Base-by-base conservation (phyloP, 92 coral and sea anemone species). In the Paragorgia papillata region DNA sequence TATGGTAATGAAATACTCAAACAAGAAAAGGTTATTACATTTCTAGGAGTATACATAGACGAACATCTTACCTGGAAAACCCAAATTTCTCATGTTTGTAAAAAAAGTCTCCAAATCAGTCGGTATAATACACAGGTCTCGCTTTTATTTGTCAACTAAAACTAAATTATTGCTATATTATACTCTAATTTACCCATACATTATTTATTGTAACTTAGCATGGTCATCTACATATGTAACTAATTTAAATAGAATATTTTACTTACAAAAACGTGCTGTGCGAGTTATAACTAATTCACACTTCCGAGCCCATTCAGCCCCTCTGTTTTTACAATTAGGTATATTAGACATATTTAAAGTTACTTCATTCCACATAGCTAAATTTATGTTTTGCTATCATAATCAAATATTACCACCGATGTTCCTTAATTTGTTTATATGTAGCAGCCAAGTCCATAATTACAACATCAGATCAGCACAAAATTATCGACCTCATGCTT, bases 11-110 rank as follows among this genome's bases (percentile, higher is more conserved):
- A n/a, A 5, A 8, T 44, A 21, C 75, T 66, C 39, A 35, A n/a
- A 12, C 54, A 21, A 41, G 31, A 29, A 2, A 25, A 48, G 1
- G 2, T 9, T 18, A 30, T 46, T 3, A 68, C 44, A 25, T 68
- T 68, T n/a, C 22, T 68, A 8, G 76, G 76, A 18, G 44, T 69
- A 41, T 69, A 49, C 50, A 50, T 50, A 3, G 62, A 69, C 19
- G 24, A 69, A 19, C 48, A 51, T 32, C 60, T 69, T 2, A 49
- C 35, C 20, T 69, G 76, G 76, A 69, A 51, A 31, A 7, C 22
- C 19, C 76, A 69, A 17, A 69, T 69, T 28, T 17, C 13, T 33
- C 44, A 69, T 19, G 27, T 69, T 41, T 48, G 10, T 18, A 69
- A 15, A 69, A 69, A 69, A 69, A 48, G 0, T 28, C 76, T 28